phyloP scores from a whole-genome alignment of 2,113 vertebrate genomes.

The Meriones unguiculatus region DNA sequence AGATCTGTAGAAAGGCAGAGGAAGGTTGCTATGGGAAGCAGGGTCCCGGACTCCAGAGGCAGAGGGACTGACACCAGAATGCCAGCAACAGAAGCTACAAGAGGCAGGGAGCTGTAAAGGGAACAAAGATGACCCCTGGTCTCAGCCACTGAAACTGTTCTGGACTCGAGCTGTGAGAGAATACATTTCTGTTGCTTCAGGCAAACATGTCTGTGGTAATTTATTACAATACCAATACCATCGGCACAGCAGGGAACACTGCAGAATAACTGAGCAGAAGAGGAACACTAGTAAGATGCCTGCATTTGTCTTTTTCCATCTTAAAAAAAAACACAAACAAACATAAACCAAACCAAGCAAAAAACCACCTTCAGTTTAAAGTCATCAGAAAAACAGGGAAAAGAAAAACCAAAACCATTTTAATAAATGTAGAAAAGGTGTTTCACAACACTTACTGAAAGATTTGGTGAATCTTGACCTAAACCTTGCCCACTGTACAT shows the following conservation, averaged over 20 bases:
- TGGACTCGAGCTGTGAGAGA: not conserved
- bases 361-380: not conserved
- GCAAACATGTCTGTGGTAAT: not conserved
- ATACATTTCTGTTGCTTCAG: not conserved
- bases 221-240: not conserved
- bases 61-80: not conserved
- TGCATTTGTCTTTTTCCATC: not conserved
- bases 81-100: not conserved
- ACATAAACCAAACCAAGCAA: not conserved
- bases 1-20: not conserved
- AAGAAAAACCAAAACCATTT: not conserved
- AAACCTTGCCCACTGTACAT: not conserved
- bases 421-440: not conserved
- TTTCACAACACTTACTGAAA: not conserved
- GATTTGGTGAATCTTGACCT: not conserved
- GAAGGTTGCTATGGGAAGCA: not conserved
- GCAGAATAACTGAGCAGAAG: not conserved
- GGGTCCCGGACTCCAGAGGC: not conserved
- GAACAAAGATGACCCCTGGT: not conserved
- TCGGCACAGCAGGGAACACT: not conserved
- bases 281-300: not conserved
- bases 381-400: not conserved
- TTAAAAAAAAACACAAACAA: not conserved
- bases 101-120: not conserved
- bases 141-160: not conserved